Conservation (phyloP, 2,113 vertebrate species). For the Alethe diademata region DNA sequence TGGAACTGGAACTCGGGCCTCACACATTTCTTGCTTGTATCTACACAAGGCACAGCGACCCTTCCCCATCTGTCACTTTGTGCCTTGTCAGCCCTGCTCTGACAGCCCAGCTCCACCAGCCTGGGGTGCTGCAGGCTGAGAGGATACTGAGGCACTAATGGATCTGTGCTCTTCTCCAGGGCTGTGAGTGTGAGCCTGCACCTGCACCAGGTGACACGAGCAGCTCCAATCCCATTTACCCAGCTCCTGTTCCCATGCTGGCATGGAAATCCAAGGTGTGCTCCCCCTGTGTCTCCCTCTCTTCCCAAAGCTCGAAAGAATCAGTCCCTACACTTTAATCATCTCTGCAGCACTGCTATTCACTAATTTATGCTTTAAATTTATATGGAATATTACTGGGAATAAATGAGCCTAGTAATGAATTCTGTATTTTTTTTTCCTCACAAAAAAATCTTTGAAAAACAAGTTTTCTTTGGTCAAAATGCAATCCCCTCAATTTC, state of each 20-base stretch:
- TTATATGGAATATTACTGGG: neutral
- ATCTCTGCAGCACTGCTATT: neutral
- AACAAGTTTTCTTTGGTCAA: neutral
- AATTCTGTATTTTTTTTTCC: neutral
- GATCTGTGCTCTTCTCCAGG: rapidly evolving
- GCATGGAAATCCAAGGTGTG: neutral
- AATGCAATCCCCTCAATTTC: neutral
- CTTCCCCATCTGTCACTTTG: neutral
- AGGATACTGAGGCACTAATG: neutral
- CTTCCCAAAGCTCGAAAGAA: neutral
- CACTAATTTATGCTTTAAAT: neutral
- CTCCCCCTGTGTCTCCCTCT: rapidly evolving
- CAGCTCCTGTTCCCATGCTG: no score
- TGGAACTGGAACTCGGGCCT: neutral
- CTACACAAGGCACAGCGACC: neutral
- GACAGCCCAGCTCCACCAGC: neutral
- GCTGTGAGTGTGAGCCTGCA: neutral
- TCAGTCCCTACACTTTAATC: neutral
- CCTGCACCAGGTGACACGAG: rapidly evolving
- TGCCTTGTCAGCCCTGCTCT: neutral
- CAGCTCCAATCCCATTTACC: rapidly evolving
- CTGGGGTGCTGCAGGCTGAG: neutral
- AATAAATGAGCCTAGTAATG: neutral
- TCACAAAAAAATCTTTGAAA: neutral
- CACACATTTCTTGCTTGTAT: neutral